Evolutionary conservation across 2,797 vertebrate genomes (phyloP).

Genomic region (Peromyscus melanophrys): DNA sequence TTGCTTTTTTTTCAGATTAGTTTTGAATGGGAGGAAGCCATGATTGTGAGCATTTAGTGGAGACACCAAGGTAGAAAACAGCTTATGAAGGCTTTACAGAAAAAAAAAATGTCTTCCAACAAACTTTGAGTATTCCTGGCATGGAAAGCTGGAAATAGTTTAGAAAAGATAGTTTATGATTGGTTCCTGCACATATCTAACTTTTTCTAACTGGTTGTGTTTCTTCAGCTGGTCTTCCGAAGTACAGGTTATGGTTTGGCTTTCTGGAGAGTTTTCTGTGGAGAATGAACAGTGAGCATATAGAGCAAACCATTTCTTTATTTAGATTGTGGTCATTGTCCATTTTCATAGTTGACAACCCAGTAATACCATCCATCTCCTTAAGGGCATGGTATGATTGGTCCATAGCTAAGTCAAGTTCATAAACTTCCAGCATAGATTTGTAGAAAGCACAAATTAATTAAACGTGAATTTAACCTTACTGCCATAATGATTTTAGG

Average conservation of each 20-base stretch:
- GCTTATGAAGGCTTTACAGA: background rate
- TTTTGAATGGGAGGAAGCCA: fast-evolving
- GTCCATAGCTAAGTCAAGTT: background rate
- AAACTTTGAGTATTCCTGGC: background rate
- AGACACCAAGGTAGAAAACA: background rate
- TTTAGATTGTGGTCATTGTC: background rate
- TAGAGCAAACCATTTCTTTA: background rate
- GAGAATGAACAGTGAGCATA: background rate
- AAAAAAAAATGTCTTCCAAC: background rate
- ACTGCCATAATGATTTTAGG: background rate
- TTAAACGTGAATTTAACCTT: background rate
- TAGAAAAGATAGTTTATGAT: background rate
- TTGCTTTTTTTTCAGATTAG: background rate
- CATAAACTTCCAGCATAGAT: background rate
- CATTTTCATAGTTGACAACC: background rate
- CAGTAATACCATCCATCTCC: background rate
- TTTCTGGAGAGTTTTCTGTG: background rate
- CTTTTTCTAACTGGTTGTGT: background rate
- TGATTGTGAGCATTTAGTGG: background rate
- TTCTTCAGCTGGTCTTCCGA: background rate
- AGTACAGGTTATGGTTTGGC: background rate
- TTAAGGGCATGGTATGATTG: background rate
- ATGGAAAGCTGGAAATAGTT: fast-evolving
- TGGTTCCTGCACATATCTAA: background rate
- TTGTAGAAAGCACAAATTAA: background rate